These are phyloP conservation scores for Achroia grisella DNA, from an alignment of 1,140 invertebrate genomes.

Conservation along the genomic window DNA sequence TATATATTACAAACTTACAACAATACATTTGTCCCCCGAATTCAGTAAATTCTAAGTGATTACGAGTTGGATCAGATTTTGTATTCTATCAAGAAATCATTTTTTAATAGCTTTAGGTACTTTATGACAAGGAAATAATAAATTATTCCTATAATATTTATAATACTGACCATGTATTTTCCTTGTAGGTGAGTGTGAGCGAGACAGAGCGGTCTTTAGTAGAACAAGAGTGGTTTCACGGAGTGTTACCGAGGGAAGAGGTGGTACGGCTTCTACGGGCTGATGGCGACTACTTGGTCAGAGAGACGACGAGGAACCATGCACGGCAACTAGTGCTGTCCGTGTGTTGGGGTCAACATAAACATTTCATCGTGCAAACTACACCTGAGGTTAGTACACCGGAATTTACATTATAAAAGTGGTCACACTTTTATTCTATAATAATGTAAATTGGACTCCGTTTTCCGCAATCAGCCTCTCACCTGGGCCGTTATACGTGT, in stretches of 20 bases:
- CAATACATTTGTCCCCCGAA: no score
- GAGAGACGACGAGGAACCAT: constrained; percentile 94
- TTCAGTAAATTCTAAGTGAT: no score
- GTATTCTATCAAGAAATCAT: no score
- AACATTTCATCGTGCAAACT: constrained; percentile 98
- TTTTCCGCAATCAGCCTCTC: no score
- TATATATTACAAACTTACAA: no score
- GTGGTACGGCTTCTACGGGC: constrained; percentile 90
- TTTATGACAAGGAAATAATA: no score
- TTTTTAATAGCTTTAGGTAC: no score
- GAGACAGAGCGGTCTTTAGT: constrained; percentile 76
- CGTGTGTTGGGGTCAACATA: constrained; percentile 95
- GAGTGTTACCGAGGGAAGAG: constrained; percentile 95
- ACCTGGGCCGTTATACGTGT: no score
- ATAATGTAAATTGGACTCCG: no score
- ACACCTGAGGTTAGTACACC: constrained; percentile 86
- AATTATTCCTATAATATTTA: neutral
- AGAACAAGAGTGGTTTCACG: constrained; percentile 98
- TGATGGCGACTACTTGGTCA: constrained; percentile 95
- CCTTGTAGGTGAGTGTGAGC: constrained; percentile 48
- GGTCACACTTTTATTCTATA: no score
- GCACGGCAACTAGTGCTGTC: constrained; percentile 95
- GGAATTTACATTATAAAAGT: no score
- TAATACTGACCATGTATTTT: neutral
- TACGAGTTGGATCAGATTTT: no score